Evolutionary conservation across 2,888 invertebrate genomes (phyloP).

Genomic region (Palloptera scutellata): DNA sequence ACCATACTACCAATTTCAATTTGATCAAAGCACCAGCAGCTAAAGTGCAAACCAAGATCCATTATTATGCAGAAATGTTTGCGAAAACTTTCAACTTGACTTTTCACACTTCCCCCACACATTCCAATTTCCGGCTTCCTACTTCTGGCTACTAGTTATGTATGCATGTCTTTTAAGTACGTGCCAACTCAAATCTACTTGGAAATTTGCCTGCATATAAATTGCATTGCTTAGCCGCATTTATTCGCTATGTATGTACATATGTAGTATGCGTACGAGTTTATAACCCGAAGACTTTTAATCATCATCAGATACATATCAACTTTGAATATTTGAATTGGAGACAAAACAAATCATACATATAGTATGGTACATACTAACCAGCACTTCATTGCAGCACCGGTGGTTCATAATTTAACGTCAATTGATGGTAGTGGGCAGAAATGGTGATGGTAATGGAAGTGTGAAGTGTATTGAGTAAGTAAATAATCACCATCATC

Average conservation of each 20-base stretch:
- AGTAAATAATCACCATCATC: background rate
- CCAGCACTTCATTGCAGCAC: too few relatives aligned
- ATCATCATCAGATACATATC: slow-evolving; percentile 38
- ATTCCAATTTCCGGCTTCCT: background rate
- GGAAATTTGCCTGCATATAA: slow-evolving; percentile 21
- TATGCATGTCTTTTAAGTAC: background rate
- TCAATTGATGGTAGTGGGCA: background rate
- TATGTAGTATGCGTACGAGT: background rate
- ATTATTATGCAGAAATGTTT: slow-evolving; percentile 44
- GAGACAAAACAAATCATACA: too few relatives aligned
- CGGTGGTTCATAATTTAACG: background rate
- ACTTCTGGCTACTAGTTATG: background rate
- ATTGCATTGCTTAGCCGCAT: background rate
- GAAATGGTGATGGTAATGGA: background rate
- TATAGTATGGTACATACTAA: background rate
- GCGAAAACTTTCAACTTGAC: slow-evolving; percentile 43
- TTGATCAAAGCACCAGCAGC: background rate
- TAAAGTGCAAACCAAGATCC: slow-evolving; percentile 33
- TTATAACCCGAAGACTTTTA: slow-evolving; percentile 39
- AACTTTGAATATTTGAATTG: slow-evolving; percentile 33
- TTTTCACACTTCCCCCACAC: slow-evolving; percentile 42
- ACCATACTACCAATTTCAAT: background rate
- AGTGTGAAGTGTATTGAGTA: background rate
- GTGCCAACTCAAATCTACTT: slow-evolving; percentile 9
- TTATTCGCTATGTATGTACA: too few relatives aligned